Base-by-base conservation (phyloP, 2,113 vertebrate species). In the Mungos mungo region DNA sequence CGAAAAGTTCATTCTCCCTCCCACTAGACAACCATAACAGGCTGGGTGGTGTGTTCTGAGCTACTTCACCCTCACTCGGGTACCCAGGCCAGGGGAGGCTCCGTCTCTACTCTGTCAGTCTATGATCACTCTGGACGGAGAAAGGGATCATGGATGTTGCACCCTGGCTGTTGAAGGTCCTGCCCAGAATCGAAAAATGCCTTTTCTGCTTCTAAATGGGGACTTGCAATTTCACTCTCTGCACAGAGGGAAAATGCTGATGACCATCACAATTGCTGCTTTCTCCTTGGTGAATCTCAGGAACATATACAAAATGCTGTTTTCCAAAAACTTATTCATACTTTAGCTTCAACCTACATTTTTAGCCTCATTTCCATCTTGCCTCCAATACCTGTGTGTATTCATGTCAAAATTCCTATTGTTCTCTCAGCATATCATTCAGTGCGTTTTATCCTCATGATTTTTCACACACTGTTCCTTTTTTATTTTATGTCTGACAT, bases 381-480 rank as follows among this genome's bases (percentile, higher is more conserved):
- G 33, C 2, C 3, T 3, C 9, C 1, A 1, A 35, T 2, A 6
- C 2, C 11, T 11, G 1, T 47, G 71, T 33, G 1, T 3, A 38
- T 47, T 27, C 23, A 1, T 38, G 9, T 93, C 54, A 92, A 38
- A 60, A 16, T 47, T 41, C 21, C 25, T 35, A 23, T 31, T 38
- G 11, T 54, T 52, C 41, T 92, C 25, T n/a, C 88, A 80, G 63
- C 5, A 31, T 60, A 35, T 1, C 19, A 9, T 7, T 2, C 12
- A 7, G 9, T 54, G 5, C 35, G 14, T 31, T 93, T 41, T 41
- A 54, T 65, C 68, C 47, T 77, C 52, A 47, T 86, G 12, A 84
- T 60, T 18, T 35, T 84, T 88, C 15, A 45, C 8, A 5, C 5
- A 27, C 7, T 76, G 27, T 82, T 27, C 57, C 8, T 25, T 60